phyloP scores from a whole-genome alignment of 2,888 invertebrate genomes.

The Corythucha ciliata region DNA sequence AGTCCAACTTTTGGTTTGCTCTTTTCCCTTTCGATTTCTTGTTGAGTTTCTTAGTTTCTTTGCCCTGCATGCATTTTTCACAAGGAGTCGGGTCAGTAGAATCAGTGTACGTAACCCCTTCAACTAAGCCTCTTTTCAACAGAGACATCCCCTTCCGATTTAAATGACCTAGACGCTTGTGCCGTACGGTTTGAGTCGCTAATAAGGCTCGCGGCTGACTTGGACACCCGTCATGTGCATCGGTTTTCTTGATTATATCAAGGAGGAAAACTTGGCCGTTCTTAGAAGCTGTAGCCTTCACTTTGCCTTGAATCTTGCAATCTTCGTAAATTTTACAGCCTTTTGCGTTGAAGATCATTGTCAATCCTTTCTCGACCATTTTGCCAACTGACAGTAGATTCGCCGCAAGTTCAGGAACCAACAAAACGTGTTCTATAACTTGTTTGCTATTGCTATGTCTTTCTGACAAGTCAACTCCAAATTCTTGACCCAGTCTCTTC shows the following conservation, averaged over 20 bases:
- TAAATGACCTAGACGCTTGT: slow-evolving; percentile 26
- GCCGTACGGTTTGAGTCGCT: slow-evolving; percentile 23
- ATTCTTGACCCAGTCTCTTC: slow-evolving; percentile 11
- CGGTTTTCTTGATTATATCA: too few species aligned
- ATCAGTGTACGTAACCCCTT: slow-evolving; percentile 3
- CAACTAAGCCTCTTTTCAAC: slow-evolving; percentile 19
- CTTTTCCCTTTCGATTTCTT: slow-evolving; percentile 12
- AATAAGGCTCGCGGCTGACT: too few species aligned
- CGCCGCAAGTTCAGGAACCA: slow-evolving; percentile 31
- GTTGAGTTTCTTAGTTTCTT: slow-evolving; percentile 13
- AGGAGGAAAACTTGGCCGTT: background rate
- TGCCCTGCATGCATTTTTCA: slow-evolving; percentile 21
- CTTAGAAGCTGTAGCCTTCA: background rate
- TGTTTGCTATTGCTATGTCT: background rate
- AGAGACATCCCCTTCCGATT: slow-evolving; percentile 18
- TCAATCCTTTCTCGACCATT: slow-evolving; percentile 30
- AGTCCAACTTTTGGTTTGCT: slow-evolving; percentile 23
- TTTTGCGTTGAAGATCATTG: slow-evolving; percentile 5
- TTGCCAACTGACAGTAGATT: slow-evolving; percentile 33
- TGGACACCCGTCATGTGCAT: too few species aligned
- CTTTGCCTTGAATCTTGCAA: background rate
- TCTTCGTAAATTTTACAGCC: slow-evolving; percentile 10
- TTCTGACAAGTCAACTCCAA: background rate
- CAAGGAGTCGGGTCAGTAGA: slow-evolving; percentile 6
- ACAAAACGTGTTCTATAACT: background rate